Evolutionary conservation across 2,797 vertebrate species (phyloP).

Genomic region (Mormyrus hasselquistii): DNA sequence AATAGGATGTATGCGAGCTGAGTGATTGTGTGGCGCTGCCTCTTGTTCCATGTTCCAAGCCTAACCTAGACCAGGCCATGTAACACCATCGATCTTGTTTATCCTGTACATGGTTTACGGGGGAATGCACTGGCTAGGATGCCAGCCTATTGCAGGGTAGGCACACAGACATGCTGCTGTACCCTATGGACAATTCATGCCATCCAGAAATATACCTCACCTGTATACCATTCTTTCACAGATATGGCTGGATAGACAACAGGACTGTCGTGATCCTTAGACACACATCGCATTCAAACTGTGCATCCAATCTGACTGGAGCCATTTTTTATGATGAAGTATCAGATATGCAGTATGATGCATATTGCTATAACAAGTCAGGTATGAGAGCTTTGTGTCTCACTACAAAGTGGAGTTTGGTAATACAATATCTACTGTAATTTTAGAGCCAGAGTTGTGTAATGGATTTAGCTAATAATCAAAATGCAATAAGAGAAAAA

Average conservation of each 20-base stretch:
- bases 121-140: not conserved
- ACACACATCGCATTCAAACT: constrained; percentile 58
- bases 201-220: not conserved
- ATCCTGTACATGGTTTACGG: not conserved
- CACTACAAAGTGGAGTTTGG: not conserved
- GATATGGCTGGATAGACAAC: constrained; percentile 74
- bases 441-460: not conserved
- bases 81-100: not conserved
- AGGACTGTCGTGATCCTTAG: constrained; percentile 66
- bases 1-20: too few relatives aligned
- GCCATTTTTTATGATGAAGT: constrained; percentile 43
- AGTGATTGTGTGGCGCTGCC: too few relatives aligned
- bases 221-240: constrained; percentile 43
- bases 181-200: not conserved
- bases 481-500: not conserved
- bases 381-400: constrained; percentile 53
- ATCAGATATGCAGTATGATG: constrained; percentile 51
- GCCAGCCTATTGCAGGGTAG: not conserved
- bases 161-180: not conserved
- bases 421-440: not conserved
- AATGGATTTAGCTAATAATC: not conserved
- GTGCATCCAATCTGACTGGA: constrained; percentile 67
- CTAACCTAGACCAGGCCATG: too few relatives aligned
- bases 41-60: too few relatives aligned
- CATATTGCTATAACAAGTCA: constrained; percentile 71